Conservation (phyloP, 2,113 vertebrate genomes). For the Oncorhynchus mykiss region DNA sequence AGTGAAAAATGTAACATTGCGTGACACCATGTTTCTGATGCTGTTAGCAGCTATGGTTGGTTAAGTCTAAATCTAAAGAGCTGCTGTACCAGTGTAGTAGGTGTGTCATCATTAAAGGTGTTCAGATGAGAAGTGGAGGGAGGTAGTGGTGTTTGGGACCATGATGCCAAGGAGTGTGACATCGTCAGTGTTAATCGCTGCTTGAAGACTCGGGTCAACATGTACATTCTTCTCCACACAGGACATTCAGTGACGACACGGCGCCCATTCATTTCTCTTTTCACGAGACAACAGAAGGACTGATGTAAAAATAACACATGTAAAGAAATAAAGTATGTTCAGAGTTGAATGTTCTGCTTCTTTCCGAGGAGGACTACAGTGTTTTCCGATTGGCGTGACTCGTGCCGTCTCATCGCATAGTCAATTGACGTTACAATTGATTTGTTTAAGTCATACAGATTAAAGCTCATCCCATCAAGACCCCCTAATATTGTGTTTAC, state of each 20-base stretch:
- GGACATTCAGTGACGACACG: not conserved
- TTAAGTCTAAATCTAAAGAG: slow-evolving; percentile 17
- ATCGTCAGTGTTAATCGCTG: slow-evolving; percentile 10
- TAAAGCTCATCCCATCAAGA: not conserved
- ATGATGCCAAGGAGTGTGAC: not conserved
- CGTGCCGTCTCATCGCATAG: not conserved
- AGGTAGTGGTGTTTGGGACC: not conserved
- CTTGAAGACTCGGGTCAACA: slow-evolving; percentile 14
- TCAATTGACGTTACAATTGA: not conserved
- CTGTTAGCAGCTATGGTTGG: slow-evolving; percentile 44
- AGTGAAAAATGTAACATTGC: slow-evolving; percentile 19
- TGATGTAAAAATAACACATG: not conserved
- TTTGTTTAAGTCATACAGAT: not conserved
- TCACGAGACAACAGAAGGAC: not conserved
- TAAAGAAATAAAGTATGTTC: not conserved
- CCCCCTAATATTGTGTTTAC: not conserved
- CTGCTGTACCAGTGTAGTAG: slow-evolving; percentile 41
- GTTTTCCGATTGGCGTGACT: no score
- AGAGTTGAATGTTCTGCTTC: not conserved
- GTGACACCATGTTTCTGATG: slow-evolving; percentile 34
- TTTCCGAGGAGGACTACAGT: not conserved
- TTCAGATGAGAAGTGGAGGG: not conserved
- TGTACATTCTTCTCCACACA: not conserved
- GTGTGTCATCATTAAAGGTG: slow-evolving; percentile 22
- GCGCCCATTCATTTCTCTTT: not conserved